Base-by-base conservation (phyloP, 1,140 invertebrate genomes). In the Choristoneura fumiferana region DNA sequence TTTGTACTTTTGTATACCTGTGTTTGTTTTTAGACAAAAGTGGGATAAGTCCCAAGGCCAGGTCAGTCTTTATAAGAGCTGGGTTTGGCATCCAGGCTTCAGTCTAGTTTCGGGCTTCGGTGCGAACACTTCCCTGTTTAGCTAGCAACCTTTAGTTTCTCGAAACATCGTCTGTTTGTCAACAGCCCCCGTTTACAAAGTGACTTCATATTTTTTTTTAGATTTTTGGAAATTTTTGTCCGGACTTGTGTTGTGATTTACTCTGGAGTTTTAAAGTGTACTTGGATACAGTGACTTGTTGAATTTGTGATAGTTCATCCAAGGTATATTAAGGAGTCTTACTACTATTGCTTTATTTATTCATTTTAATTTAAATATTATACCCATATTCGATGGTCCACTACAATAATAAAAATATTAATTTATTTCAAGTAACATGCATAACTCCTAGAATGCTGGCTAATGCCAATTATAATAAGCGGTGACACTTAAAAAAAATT, bases 61-160 rank as follows among this genome's bases (percentile, higher is more conserved):
- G 69, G 71, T 63, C 69, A 80, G 76, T 78, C 71, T 79, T 88
- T 88, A 85, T 81, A 86, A 85, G 69, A 66, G 77, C 77, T 71
- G 53, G 74, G 67, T 69, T 68, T 75, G 63, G 67, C 73, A 78
- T 81, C 82, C 83, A 76, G 82, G 74, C 77, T 82, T 86, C 85
- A 88, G 83, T 88, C 76, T 78, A 69, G 65, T 71, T 84, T 78
- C 64, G 74, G 69, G 66, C 70, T 68, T 77, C 78, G 76, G 45
- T 38, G 73, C 71, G 78, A 60, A 67, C 82, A 81, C 73, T 79
- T 78, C 76, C 62, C 68, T 43, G 55, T 65, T 58, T 45, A 63
- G 43, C 63, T 45, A 63, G 43, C 63, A 67, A 29, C 37, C 18
- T 17, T 63, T 39, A 58, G 58, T 69, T 54, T 54, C 43, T 67